Conservation (phyloP, 1,140 invertebrate species). For the Bombus ignitus region DNA sequence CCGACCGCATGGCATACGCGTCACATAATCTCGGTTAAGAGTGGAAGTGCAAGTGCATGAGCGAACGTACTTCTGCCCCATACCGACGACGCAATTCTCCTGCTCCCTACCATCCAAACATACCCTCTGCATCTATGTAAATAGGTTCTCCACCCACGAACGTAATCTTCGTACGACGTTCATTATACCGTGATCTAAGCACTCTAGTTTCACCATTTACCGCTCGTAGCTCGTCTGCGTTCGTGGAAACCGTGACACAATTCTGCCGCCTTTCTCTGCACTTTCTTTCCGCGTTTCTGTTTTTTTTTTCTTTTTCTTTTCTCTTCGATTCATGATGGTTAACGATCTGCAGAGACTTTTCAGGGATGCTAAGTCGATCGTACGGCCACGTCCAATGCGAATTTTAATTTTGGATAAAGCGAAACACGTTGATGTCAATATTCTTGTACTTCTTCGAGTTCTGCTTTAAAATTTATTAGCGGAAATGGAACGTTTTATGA, state of each 20-base stretch:
- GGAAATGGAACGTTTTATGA: not conserved
- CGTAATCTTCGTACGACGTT: constrained; percentile 59
- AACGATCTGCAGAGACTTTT: not conserved
- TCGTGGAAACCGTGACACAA: constrained; percentile 7
- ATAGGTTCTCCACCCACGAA: constrained; percentile 47
- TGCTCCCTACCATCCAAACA: constrained; percentile 50
- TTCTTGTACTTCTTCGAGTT: not conserved
- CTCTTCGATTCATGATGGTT: not conserved
- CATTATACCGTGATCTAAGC: constrained; percentile 43
- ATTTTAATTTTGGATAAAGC: no score
- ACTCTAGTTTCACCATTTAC: constrained; percentile 41
- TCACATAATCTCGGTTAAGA: constrained; percentile 55
- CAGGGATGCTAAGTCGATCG: not conserved
- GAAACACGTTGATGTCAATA: no score
- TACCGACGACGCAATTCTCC: constrained; percentile 47
- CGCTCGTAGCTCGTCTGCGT: not conserved
- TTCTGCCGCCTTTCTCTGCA: not conserved
- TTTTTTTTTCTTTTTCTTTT: not conserved
- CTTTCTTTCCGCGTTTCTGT: not conserved
- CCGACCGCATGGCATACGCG: constrained; percentile 37
- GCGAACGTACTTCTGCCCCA: constrained; percentile 46
- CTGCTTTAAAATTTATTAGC: not conserved
- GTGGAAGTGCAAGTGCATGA: constrained; percentile 35
- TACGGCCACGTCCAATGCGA: no score
- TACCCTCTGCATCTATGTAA: constrained; percentile 53